A percentile compares a stretch with the other conserved stretches of the same genome.
phyloP scores from a whole-genome alignment of 2,888 invertebrate species.

The Limnephilus auricula region DNA sequence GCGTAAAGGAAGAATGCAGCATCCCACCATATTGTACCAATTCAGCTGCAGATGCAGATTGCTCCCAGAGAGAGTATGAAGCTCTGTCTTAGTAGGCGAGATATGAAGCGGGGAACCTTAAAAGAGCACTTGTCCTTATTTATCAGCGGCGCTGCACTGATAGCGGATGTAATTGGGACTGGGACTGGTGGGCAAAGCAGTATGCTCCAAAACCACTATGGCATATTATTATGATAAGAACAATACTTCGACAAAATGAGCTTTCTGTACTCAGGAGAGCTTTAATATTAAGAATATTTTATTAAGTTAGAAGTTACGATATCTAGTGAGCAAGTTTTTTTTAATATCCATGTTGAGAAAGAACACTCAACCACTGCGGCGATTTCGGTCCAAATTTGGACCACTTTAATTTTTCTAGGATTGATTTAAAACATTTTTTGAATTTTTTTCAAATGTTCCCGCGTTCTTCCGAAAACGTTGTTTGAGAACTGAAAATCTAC shows the following conservation, averaged over 20 bases:
- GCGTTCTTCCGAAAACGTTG: too few relatives aligned
- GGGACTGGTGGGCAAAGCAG: background rate
- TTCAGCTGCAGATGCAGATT: conserved; percentile 26
- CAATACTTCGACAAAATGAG: background rate
- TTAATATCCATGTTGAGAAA: too few relatives aligned
- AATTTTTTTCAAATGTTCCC: too few relatives aligned
- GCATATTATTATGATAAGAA: background rate
- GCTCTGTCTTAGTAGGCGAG: conserved; percentile 9
- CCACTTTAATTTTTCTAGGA: too few relatives aligned
- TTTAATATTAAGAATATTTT: too few relatives aligned
- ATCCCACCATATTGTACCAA: conserved; percentile 15
- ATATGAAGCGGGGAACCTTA: conserved; percentile 17
- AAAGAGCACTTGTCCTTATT: conserved; percentile 40
- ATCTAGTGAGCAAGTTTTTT: too few relatives aligned
- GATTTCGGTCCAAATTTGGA: too few relatives aligned
- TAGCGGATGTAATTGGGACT: conserved; percentile 32
- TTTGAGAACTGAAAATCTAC: too few relatives aligned
- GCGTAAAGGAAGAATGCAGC: background rate
- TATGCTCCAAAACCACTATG: background rate
- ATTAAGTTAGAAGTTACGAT: too few relatives aligned
- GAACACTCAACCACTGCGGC: too few relatives aligned
- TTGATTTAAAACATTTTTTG: too few relatives aligned
- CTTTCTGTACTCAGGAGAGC: background rate
- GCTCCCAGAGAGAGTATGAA: conserved; percentile 27
- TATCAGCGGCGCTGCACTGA: conserved; percentile 23